Percentiles rank a stretch among this genome's conserved stretches.
These are phyloP conservation scores for Uromys caudimaculatus DNA, from an alignment of 2,797 vertebrate species.

Conservation along the genomic window DNA sequence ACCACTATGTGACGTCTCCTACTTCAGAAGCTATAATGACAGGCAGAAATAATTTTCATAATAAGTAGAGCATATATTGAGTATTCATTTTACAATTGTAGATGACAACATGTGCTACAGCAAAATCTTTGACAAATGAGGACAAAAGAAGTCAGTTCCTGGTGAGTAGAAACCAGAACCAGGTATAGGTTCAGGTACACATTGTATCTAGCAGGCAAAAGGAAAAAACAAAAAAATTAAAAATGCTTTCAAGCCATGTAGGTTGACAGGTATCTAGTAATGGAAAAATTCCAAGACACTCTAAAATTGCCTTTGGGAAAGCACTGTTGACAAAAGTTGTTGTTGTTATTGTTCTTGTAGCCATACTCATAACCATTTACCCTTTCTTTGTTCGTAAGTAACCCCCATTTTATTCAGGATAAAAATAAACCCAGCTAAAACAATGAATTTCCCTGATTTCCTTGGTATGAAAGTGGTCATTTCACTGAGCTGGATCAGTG, in stretches of 20 bases:
- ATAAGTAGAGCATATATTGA: not conserved
- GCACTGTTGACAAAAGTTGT: constrained; percentile 18
- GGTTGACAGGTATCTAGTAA: not conserved
- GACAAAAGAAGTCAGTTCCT: not conserved
- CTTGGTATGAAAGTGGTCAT: not conserved
- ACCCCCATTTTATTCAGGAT: not conserved
- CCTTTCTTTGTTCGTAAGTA: constrained; percentile 17
- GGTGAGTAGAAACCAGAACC: not conserved
- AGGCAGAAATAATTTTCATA: not conserved
- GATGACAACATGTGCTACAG: not conserved
- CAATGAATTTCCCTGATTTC: constrained; percentile 31
- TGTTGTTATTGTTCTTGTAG: not conserved
- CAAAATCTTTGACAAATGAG: not conserved
- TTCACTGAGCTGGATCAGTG: not conserved
- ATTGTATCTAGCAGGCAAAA: not conserved
- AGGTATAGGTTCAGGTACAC: not conserved
- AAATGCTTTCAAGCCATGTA: not conserved
- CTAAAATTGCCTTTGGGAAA: constrained; percentile 25
- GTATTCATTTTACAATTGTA: not conserved
- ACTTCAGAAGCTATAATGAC: not conserved
- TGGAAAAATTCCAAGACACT: not conserved
- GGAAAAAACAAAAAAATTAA: not conserved
- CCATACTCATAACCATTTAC: not conserved
- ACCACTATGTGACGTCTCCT: not conserved
- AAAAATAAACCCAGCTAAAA: not conserved